Evolutionary conservation across 2,113 vertebrate genomes (phyloP).

Genomic region (Lanius ludovicianus): DNA sequence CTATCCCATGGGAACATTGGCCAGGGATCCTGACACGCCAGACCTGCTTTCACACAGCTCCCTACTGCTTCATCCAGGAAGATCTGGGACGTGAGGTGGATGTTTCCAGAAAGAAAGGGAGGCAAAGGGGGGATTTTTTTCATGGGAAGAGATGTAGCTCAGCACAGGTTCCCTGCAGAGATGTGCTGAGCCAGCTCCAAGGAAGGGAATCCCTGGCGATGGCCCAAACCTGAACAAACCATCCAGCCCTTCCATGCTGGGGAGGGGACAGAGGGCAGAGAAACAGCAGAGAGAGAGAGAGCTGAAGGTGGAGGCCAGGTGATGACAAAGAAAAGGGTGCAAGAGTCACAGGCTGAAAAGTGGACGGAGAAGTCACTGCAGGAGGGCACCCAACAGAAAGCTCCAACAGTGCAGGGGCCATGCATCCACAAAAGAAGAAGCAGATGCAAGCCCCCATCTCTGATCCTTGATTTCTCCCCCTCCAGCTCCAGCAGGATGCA

Average conservation of each 20-base stretch:
- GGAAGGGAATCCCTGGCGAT: background rate
- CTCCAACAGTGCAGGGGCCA: rapidly evolving
- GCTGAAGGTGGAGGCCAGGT: background rate
- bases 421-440: background rate
- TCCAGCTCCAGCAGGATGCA: background rate
- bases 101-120: background rate
- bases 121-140: background rate
- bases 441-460: background rate
- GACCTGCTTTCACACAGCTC: background rate
- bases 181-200: background rate
- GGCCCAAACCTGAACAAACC: background rate
- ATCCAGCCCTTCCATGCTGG: background rate
- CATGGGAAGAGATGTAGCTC: background rate
- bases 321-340: background rate
- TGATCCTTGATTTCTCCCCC: background rate
- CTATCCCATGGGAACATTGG: background rate
- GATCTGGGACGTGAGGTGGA: background rate
- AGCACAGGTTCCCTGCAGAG: background rate
- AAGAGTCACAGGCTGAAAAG: background rate
- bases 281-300: background rate
- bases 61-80: background rate
- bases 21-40: background rate
- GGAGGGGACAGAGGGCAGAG: background rate
- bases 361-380: background rate
- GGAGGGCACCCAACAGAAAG: background rate